Evolutionary conservation across 2,113 vertebrate species (phyloP).

Genomic region (Pristiophorus japonicus): DNA sequence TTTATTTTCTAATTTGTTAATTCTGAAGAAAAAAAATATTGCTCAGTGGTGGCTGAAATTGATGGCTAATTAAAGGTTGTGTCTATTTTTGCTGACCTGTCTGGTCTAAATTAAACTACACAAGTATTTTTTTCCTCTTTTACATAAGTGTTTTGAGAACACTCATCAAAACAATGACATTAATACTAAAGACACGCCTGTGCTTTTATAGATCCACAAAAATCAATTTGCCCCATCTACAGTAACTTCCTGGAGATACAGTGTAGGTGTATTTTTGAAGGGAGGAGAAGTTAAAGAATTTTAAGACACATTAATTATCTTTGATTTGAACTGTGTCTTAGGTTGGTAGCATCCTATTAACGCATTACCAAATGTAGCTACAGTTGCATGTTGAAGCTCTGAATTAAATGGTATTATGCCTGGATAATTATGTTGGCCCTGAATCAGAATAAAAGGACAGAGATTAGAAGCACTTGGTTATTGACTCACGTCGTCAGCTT

Average conservation of each 20-base stretch:
- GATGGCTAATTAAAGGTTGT: background rate
- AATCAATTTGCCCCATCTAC: background rate
- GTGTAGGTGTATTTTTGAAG: background rate
- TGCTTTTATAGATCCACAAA: background rate
- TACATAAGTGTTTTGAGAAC: background rate
- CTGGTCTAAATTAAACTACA: conserved; percentile 3
- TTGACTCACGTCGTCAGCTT: background rate
- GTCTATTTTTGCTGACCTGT: background rate
- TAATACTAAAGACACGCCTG: background rate
- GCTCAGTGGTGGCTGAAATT: background rate
- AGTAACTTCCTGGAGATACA: background rate
- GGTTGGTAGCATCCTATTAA: background rate
- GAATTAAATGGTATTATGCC: conserved; percentile 19
- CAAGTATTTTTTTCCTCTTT: background rate
- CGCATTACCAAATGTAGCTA: background rate
- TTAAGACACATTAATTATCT: background rate
- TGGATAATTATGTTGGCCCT: background rate
- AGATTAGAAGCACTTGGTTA: background rate
- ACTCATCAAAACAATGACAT: background rate
- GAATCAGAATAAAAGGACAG: background rate
- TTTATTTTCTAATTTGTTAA: background rate
- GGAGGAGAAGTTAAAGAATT: background rate
- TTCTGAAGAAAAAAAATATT: background rate
- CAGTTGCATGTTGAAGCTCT: background rate
- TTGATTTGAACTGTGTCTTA: background rate